phyloP scores from a whole-genome alignment of 2,888 invertebrate genomes.

The Stenolophus ochropezus region DNA sequence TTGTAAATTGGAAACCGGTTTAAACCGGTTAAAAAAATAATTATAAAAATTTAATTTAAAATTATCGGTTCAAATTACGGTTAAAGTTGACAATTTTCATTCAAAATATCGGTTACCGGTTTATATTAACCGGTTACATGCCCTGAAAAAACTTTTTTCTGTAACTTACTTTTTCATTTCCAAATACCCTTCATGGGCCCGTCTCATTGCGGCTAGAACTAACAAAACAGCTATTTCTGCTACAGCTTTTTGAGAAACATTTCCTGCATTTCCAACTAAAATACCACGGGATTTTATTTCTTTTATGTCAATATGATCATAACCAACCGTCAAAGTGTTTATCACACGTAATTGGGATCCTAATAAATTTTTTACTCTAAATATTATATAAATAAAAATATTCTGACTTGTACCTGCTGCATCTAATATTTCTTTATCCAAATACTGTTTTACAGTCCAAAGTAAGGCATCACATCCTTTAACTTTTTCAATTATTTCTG shows the following conservation, averaged over 20 bases:
- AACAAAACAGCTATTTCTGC: conserved; percentile 89
- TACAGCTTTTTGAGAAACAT: conserved; percentile 83
- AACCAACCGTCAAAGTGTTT: conserved; percentile 90
- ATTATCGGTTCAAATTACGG: too few relatives aligned
- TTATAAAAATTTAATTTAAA: too few relatives aligned
- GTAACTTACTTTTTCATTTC: conserved; percentile 75
- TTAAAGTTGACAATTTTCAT: too few relatives aligned
- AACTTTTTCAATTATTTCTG: conserved; percentile 71
- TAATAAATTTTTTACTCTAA: too few relatives aligned
- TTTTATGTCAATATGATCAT: conserved; percentile 86
- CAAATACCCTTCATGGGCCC: conserved; percentile 84
- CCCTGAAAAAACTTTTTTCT: too few relatives aligned
- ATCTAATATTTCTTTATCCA: conserved; percentile 72
- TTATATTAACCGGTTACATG: too few relatives aligned
- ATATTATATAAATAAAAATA: conserved; percentile 13
- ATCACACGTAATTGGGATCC: conserved; percentile 85
- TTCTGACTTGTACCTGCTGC: conserved; percentile 68
- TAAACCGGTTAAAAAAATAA: too few relatives aligned
- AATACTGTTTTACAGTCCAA: conserved; percentile 75
- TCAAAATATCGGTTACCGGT: too few relatives aligned
- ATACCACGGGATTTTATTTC: conserved; percentile 84
- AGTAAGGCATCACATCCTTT: conserved; percentile 79
- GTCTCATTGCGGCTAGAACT: conserved; percentile 81
- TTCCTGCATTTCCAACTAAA: conserved; percentile 87
- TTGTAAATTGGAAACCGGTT: too few relatives aligned